Evolutionary conservation across 2,888 invertebrate species (phyloP), one percentile per base, ranked within the genome.

Genomic region (Agrotis exclamationis): DNA sequence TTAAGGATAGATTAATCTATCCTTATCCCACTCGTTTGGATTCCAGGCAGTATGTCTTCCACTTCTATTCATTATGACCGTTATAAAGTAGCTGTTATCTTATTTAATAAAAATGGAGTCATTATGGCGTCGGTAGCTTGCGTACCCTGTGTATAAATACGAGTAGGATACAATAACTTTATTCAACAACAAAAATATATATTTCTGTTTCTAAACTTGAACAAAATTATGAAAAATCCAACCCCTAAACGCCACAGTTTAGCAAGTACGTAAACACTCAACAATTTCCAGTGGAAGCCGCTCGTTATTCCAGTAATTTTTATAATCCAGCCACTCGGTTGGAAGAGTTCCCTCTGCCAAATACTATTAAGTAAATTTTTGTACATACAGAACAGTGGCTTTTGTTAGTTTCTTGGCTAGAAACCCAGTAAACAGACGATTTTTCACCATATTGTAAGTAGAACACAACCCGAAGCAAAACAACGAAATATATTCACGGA

Each of bases 351-450:
- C 79, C 87, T 86, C 83, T 91, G 93, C 92, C 93, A 93, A 93
- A 90, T 89, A 85, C 89, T 89, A 90, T 91, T 90, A 91, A 91
- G 88, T 88, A 89, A 87, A 87, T 90, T 90, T 90, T 86, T 87
- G 87, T 86, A 86, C 85, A 90, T 87, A 88, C 85, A 88, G 84
- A 90, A 87, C 87, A 87, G 86, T 84, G 78, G 85, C 88, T 88
- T 87, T 91, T 91, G 90, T 89, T 88, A 85, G 84, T 86, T 91
- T 91, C 89, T 92, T 92, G 92, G 93, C 92, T 87, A 75, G 82
- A 69, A 73, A 81, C 73, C 74, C 79, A 77, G 88, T 90, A 89
- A 90, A 90, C 91, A 90, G 80, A 84, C 85, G 83, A 88, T 88
- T 88, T 87, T 84, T 88, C 88, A 86, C 84, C 85, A 83, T 83